Base-by-base conservation (phyloP, 2,797 vertebrate species). In the Phaenicophaeus curvirostris region DNA sequence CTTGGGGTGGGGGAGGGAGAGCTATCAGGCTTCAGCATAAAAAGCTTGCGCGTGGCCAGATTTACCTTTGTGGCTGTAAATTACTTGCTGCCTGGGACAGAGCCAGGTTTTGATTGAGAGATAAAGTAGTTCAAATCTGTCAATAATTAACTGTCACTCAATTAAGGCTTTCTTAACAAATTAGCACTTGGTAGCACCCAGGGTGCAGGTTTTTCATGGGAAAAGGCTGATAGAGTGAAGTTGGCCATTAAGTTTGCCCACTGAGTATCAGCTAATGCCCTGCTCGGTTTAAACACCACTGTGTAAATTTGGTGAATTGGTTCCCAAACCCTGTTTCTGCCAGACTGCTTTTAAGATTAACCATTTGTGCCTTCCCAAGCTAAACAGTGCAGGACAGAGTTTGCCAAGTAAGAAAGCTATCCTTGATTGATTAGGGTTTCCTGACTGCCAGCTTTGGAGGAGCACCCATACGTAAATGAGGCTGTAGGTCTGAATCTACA, bases 111-210 rank as follows among this genome's bases (percentile, higher is more conserved):
- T 95, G 97, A 98, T 96, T 86, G 90, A 96, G 92, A 97, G 96
- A 98, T 97, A 97, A 97, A 96, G 96, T 95, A 94, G 92, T 89
- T 96, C 94, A 95, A 92, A 97, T 93, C 95, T 95, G 97, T 97
- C 97, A 97, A 97, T 96, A 97, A 97, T 97, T 98, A 97, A 97
- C 97, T 85, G 61, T 87, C 92, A 83, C 92, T 93, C 94, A 94
- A 87, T 96, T 96, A 97, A 95, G 44, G 84, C 85, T 93, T 95
- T 94, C 95, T 97, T 97, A 92, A 95, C 94, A 96, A 95, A 97
- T 96, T 97, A 96, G 82, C 93, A 91, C 95, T 96, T 85, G 90
- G 95, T 96, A 91, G 94, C 96, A 97, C 95, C 94, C 95, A 95
- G 94, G 94, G 97, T 90, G 92, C 76, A 87, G 89, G 68, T 53